Evolutionary conservation across 2,888 invertebrate genomes (phyloP).

Genomic region (Aelia acuminata): DNA sequence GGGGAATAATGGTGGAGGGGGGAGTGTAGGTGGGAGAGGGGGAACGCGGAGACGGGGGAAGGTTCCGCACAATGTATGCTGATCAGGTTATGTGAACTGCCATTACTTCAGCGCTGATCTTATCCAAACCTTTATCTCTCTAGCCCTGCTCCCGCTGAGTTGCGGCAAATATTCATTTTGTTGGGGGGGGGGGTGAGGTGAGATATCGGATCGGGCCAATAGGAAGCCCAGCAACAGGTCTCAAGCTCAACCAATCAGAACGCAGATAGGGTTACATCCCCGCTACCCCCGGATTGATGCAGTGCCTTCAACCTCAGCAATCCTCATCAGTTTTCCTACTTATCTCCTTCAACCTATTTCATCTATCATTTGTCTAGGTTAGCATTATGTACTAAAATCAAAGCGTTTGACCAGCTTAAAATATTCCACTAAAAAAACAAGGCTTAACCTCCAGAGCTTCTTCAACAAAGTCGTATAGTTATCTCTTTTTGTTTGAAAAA

Average conservation of each 20-base stretch:
- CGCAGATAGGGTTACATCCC: neutral
- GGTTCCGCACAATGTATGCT: neutral
- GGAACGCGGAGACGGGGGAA: neutral
- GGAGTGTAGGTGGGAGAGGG: neutral
- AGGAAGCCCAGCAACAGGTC: neutral
- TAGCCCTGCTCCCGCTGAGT: neutral
- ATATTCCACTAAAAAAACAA: too few species aligned
- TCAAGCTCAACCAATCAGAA: constrained; percentile 32
- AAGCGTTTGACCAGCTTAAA: neutral
- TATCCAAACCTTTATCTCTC: constrained; percentile 17
- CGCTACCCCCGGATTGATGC: neutral
- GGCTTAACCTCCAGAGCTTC: too few species aligned
- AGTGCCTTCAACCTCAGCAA: neutral
- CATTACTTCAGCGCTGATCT: neutral
- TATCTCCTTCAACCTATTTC: neutral
- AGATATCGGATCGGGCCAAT: neutral
- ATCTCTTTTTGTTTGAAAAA: too few species aligned
- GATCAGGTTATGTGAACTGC: constrained; percentile 15
- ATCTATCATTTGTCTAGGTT: neutral
- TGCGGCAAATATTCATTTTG: constrained; percentile 32
- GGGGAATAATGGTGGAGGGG: neutral
- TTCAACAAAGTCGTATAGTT: too few species aligned
- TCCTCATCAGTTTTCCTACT: neutral
- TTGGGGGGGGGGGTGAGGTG: neutral
- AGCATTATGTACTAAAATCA: neutral